Base-by-base conservation (phyloP, 1,140 invertebrate genomes). In the Nylanderia fulva region DNA sequence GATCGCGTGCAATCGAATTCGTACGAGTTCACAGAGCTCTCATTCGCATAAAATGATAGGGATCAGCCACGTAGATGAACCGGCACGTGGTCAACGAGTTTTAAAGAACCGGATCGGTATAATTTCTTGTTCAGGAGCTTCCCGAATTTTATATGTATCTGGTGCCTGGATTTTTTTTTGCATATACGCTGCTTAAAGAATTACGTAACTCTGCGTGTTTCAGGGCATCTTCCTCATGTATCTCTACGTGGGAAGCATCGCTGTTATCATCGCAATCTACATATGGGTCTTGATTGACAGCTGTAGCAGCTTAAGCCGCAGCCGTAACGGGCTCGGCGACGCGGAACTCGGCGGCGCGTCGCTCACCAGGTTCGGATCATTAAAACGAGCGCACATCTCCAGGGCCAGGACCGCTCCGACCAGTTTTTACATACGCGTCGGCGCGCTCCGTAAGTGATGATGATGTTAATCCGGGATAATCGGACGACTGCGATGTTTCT, bases 391-490 rank as follows among this genome's bases (percentile, higher is more conserved):
- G 4, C 96, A 96, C 85, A 96, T 96, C 63, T 95, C 95, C 5
- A 91, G 95, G 54, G 93, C 95, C 15, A 95, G 95, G 83, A 95
- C 95, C 0, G 95, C 96, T 2, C 94, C 95, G 1, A 96, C 96
- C 0, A 96, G 96, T 88, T 97, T 96, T 87, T 97, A 97, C 88
- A 95, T 97, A 21, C 93, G 96, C 74, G 94, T 97, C n/a, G 96
- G 96, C 52, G 96, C 96, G n/a, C 90, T 97, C 2, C 95, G 96
- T 97, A 93, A 94, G 94, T 91, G n/a, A 66, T 8, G 29, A 33
- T 33, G 3, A 15, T 5, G 52, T 33, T 69, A 56, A 71, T 39
- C 18, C 15, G 15, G 3, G 24, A 15, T 33, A 36, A 18, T 21
- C 56, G 56, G 3, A 9, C 21, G 15, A 58, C 24, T 5, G 15